Conservation (phyloP, 2,888 invertebrate species). For the Drosophila buzzatii region DNA sequence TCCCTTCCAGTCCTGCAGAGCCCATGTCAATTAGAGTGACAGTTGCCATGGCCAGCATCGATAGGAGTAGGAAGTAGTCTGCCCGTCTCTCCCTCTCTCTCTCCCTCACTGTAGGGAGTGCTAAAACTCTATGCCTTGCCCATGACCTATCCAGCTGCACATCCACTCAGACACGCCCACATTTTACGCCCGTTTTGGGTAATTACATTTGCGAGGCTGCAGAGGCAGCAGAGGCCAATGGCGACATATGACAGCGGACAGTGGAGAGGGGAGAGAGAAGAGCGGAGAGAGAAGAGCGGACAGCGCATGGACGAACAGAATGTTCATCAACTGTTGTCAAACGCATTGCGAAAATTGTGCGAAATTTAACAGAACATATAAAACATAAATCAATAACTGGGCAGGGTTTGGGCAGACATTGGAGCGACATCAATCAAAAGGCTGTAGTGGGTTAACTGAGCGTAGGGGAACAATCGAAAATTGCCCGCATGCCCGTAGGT, state of each 20-base stretch:
- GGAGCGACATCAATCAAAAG: slow-evolving; percentile 72
- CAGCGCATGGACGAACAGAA: slow-evolving; percentile 9
- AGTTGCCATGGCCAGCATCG: slow-evolving; percentile 61
- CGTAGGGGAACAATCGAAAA: slow-evolving; percentile 47
- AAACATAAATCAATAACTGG: slow-evolving; percentile 73
- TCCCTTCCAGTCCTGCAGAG: slow-evolving; percentile 16
- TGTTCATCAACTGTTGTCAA: slow-evolving; percentile 74
- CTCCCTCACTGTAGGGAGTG: slow-evolving; percentile 15
- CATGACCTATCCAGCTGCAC: slow-evolving; percentile 29
- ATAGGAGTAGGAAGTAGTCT: background rate
- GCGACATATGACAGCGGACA: slow-evolving; percentile 20
- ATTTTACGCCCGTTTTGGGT: slow-evolving; percentile 54
- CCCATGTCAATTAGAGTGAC: slow-evolving; percentile 73
- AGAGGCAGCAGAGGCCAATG: slow-evolving; percentile 1
- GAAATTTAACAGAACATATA: slow-evolving; percentile 57
- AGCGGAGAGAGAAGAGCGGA: background rate
- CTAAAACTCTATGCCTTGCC: slow-evolving; percentile 29
- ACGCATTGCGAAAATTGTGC: slow-evolving; percentile 70
- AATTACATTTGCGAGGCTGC: slow-evolving; percentile 68
- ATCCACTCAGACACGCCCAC: slow-evolving; percentile 40
- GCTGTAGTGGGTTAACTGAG: slow-evolving; percentile 55
- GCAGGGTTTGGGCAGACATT: slow-evolving; percentile 30
- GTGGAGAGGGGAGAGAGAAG: background rate
- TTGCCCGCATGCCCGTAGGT: slow-evolving; percentile 56
- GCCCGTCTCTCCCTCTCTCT: background rate